These are phyloP conservation scores for Synergus gifuensis DNA, from an alignment of 2,888 invertebrate genomes.

Conservation along the genomic window DNA sequence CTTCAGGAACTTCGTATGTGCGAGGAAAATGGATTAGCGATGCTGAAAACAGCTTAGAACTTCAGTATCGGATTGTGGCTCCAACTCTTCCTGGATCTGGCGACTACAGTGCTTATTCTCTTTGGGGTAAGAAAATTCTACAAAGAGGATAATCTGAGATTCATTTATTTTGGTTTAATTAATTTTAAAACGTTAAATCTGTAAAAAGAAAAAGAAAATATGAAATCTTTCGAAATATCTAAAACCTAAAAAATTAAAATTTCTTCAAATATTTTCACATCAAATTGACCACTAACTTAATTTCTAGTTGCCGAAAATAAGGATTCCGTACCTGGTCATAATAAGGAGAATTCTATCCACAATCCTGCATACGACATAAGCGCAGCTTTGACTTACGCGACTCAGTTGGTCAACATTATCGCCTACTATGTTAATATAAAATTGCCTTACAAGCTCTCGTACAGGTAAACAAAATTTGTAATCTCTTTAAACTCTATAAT, in stretches of 20 bases:
- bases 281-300: constrained; percentile 22
- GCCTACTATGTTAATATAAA: constrained; percentile 91
- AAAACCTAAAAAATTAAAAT: no score
- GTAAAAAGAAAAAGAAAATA: no score
- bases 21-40: constrained; percentile 88
- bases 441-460: constrained; percentile 86
- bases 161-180: no score
- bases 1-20: constrained; percentile 88
- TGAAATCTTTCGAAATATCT: no score
- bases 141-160: neutral
- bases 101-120: constrained; percentile 88
- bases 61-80: constrained; percentile 88
- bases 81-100: constrained; percentile 91
- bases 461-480: constrained; percentile 79
- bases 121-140: constrained; percentile 83
- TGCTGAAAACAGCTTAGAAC: constrained; percentile 84
- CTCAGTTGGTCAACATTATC: constrained; percentile 90
- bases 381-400: constrained; percentile 89
- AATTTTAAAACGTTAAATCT: no score
- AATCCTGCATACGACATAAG: constrained; percentile 86
- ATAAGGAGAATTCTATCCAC: constrained; percentile 80
- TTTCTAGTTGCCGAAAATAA: constrained; percentile 80
- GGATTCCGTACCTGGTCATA: constrained; percentile 79
- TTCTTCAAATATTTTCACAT: constrained; percentile 9
- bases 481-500: neutral